Conservation (phyloP, 1,140 invertebrate genomes). For the Cyclargus thomasi region DNA sequence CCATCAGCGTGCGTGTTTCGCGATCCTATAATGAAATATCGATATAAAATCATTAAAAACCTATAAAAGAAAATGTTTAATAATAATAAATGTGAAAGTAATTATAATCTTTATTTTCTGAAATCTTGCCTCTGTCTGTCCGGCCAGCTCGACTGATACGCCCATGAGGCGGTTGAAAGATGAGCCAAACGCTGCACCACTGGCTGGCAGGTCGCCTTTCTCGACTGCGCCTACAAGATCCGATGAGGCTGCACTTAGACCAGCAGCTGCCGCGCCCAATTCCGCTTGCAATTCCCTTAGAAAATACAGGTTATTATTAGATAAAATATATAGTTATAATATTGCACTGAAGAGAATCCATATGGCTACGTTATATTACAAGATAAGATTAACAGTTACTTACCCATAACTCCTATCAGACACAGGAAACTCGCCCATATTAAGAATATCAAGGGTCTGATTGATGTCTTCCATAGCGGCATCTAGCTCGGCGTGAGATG, state of each 20-base stretch:
- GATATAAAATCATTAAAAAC: neutral
- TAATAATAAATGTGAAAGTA: no score
- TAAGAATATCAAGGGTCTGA: slow-evolving; percentile 83
- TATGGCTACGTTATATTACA: no score
- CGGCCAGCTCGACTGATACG: slow-evolving; percentile 88
- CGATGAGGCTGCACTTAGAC: slow-evolving; percentile 88
- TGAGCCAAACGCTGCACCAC: slow-evolving; percentile 85
- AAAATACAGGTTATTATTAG: neutral
- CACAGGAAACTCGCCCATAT: slow-evolving; percentile 82
- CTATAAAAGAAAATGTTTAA: neutral
- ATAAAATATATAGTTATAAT: no score
- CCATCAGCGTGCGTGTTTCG: slow-evolving; percentile 85
- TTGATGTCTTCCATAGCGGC: slow-evolving; percentile 88
- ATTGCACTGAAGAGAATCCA: no score
- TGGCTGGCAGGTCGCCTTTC: slow-evolving; percentile 80
- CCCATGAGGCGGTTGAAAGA: slow-evolving; percentile 86
- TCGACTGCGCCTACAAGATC: slow-evolving; percentile 83
- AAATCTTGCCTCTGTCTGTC: slow-evolving; percentile 79
- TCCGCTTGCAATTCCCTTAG: slow-evolving; percentile 88
- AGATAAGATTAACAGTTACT: slow-evolving; percentile 20
- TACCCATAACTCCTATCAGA: slow-evolving; percentile 84
- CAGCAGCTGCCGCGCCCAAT: slow-evolving; percentile 86
- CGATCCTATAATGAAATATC: slow-evolving; percentile 74
- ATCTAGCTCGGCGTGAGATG: slow-evolving; percentile 93
- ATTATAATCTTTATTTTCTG: no score